These are phyloP conservation scores for Falco concolor DNA, from an alignment of 2,797 vertebrate genomes.

Conservation along the genomic window DNA sequence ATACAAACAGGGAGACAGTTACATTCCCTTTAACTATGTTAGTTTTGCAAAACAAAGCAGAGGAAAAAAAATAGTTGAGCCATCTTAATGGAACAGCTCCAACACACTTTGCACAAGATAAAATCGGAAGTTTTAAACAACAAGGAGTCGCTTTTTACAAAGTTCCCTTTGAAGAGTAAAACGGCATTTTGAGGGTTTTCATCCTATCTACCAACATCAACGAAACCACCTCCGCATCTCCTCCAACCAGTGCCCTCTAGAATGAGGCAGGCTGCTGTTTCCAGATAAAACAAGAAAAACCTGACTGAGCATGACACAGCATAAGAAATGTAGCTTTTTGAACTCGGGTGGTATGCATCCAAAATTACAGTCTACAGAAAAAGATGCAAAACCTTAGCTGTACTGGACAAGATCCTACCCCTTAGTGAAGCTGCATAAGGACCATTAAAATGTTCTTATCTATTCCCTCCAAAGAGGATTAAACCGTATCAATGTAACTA, in stretches of 20 bases:
- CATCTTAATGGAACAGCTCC: not conserved
- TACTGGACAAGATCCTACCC: not conserved
- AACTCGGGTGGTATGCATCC: not conserved
- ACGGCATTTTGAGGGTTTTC: not conserved
- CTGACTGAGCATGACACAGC: not conserved
- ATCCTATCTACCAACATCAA: not conserved
- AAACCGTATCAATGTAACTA: not conserved
- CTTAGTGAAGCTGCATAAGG: not conserved
- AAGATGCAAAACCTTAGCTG: not conserved
- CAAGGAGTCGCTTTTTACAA: not conserved
- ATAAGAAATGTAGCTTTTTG: not conserved
- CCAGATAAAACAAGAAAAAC: not conserved
- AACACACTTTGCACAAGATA: not conserved
- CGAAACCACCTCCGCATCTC: not conserved
- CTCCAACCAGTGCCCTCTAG: not conserved
- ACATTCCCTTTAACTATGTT: not conserved
- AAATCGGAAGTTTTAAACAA: not conserved
- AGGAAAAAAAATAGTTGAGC: not conserved
- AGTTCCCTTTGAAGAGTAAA: not conserved
- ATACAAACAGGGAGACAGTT: not conserved
- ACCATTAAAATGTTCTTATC: not conserved
- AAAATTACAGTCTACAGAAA: not conserved
- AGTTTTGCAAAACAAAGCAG: not conserved
- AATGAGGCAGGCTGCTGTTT: not conserved
- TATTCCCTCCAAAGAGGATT: not conserved